Percentiles rank a stretch among this genome's conserved stretches.
Evolutionary conservation across 2,888 invertebrate species (phyloP).

Genomic region (Camponotus fellah): DNA sequence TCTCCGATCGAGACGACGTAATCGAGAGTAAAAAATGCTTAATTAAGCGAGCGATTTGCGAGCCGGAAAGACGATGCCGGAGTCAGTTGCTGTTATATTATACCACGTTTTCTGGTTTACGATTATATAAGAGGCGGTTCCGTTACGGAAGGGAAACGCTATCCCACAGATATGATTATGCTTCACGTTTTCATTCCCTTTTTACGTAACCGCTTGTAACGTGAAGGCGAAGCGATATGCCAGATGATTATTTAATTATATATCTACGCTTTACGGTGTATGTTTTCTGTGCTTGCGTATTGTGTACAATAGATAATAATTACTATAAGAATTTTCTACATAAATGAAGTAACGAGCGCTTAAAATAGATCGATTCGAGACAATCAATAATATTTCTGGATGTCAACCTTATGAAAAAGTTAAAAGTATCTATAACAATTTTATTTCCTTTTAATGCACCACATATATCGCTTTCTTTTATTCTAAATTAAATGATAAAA

Average conservation of each 20-base stretch:
- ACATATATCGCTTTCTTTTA: background rate
- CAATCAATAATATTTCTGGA: background rate
- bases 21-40: conserved; percentile 54
- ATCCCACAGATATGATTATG: conserved; percentile 37
- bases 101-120: conserved; percentile 32
- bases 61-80: conserved; percentile 4
- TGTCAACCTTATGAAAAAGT: background rate
- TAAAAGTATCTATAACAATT: background rate
- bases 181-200: background rate
- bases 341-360: background rate
- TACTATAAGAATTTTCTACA: background rate
- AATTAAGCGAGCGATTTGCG: conserved; percentile 56
- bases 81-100: background rate
- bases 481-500: background rate
- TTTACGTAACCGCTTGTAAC: conserved; percentile 34
- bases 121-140: conserved; percentile 64
- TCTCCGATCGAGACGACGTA: conserved; percentile 24
- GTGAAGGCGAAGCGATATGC: background rate
- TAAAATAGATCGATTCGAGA: background rate
- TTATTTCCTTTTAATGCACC: background rate
- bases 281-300: conserved; percentile 1
- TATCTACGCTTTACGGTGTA: background rate
- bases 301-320: background rate
- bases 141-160: conserved; percentile 67
- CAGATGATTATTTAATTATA: conserved; percentile 36